phyloP scores from a whole-genome alignment of 2,797 vertebrate genomes.

The Rhyacichthys aspro region DNA sequence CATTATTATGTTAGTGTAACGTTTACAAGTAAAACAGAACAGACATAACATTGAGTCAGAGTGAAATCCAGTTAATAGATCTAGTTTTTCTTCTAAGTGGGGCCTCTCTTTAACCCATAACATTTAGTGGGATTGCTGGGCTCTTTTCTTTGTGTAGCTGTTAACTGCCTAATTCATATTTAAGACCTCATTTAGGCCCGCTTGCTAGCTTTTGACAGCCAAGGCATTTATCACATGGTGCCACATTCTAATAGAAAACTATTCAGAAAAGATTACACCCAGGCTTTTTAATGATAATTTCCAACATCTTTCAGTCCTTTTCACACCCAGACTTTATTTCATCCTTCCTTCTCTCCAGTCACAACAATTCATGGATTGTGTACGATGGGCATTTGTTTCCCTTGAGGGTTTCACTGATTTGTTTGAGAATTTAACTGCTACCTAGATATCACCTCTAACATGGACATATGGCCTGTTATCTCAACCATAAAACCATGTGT shows the following conservation, averaged over 20 bases:
- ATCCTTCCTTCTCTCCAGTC: slow-evolving; percentile 27
- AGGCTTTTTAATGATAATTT: slow-evolving; percentile 78
- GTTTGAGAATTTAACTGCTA: slow-evolving; percentile 43
- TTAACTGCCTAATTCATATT: slow-evolving; percentile 64
- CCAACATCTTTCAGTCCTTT: slow-evolving; percentile 60
- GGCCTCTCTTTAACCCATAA: slow-evolving; percentile 27
- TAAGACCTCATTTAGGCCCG: slow-evolving; percentile 72
- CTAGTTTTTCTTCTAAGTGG: slow-evolving; percentile 50
- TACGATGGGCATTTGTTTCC: slow-evolving; percentile 28
- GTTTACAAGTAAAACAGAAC: too few species aligned
- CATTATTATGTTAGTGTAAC: too few species aligned
- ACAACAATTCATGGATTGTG: slow-evolving; percentile 32
- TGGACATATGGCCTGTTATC: slow-evolving; percentile 47
- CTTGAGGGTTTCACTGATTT: slow-evolving; percentile 28
- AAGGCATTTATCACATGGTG: slow-evolving; percentile 69
- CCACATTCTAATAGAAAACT: slow-evolving; percentile 76
- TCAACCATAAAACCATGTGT: slow-evolving; percentile 11
- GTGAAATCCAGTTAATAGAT: slow-evolving; percentile 50
- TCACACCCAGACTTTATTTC: slow-evolving; percentile 39
- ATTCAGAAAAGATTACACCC: slow-evolving; percentile 78
- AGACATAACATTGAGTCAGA: slow-evolving; percentile 34
- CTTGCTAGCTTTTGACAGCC: slow-evolving; percentile 69
- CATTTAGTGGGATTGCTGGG: slow-evolving; percentile 48
- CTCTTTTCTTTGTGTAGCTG: slow-evolving; percentile 59
- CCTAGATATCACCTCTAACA: slow-evolving; percentile 46